phyloP scores from a whole-genome alignment of 1,140 invertebrate genomes.

The Bombus fervidus region DNA sequence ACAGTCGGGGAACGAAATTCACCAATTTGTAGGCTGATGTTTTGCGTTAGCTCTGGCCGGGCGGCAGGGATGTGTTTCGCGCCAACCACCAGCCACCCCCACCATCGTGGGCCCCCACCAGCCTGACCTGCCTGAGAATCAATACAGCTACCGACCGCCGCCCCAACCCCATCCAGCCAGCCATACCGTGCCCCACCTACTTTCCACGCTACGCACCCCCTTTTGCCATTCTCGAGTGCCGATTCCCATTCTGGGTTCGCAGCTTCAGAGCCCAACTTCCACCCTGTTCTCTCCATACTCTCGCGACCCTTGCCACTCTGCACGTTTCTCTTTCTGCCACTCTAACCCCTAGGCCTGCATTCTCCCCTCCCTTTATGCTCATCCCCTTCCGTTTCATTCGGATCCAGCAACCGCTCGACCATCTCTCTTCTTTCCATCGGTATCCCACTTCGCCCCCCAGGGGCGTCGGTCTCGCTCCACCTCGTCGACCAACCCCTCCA shows the following conservation, averaged over 20 bases:
- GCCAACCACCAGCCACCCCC: conserved; percentile 54
- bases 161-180: conserved; percentile 69
- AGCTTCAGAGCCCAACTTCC: conserved; percentile 50
- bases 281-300: not conserved
- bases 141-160: conserved; percentile 80
- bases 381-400: conserved; percentile 40
- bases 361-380: conserved; percentile 1
- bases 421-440: not conserved
- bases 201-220: conserved; percentile 68
- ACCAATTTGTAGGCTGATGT: conserved; percentile 65
- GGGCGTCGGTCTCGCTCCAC: conserved; percentile 21
- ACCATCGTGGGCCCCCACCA: conserved; percentile 58
- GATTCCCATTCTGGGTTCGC: conserved; percentile 71
- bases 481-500: not conserved
- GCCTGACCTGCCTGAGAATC: conserved; percentile 76
- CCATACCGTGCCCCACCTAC: conserved; percentile 59
- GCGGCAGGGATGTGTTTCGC: conserved; percentile 76
- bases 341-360: conserved; percentile 57
- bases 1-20: conserved; percentile 53
- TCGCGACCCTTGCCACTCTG: conserved; percentile 5
- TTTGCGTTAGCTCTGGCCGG: conserved; percentile 62
- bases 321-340: conserved; percentile 52
- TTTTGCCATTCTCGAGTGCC: conserved; percentile 68
- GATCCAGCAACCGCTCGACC: not conserved
- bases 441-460: not conserved